Evolutionary conservation across 1,140 invertebrate species (phyloP).

Genomic region (Palaemon carinicauda): DNA sequence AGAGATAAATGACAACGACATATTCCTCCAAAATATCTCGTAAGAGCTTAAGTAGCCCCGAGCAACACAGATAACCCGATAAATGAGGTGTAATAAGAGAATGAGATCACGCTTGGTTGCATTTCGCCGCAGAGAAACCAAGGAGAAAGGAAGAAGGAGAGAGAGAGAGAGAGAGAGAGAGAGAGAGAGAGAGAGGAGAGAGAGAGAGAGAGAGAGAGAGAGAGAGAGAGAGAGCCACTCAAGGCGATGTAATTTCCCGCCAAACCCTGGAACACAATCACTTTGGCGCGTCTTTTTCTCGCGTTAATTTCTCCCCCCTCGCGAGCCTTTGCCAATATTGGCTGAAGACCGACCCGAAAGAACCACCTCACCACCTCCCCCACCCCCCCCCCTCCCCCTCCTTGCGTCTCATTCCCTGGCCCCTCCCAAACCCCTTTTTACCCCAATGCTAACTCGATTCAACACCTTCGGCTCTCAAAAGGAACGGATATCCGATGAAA

Average conservation of each 20-base stretch:
- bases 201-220: not conserved
- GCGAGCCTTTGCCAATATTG: slow-evolving; percentile 36
- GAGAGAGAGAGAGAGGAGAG: not conserved
- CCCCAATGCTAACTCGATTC: not conserved
- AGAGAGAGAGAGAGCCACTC: not conserved
- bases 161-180: not conserved
- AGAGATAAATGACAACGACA: too few species aligned
- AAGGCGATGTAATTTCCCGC: not conserved
- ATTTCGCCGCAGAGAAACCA: too few species aligned
- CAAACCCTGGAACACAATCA: not conserved
- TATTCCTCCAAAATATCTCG: too few species aligned
- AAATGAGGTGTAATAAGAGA: too few species aligned
- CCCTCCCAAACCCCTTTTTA: not conserved
- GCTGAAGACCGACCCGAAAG: slow-evolving; percentile 28
- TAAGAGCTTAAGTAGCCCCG: too few species aligned
- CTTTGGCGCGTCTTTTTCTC: not conserved
- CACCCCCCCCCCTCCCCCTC: not conserved
- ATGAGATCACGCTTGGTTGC: too few species aligned
- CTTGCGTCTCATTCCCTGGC: not conserved
- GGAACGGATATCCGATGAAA: not conserved
- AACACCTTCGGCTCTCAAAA: not conserved
- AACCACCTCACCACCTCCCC: not conserved
- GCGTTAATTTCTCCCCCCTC: slow-evolving; percentile 35
- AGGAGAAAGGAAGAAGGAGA: not conserved
- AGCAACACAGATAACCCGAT: too few species aligned